A percentile compares a stretch with the other conserved stretches of the same genome.
These are phyloP conservation scores for Nomada fucata DNA, from an alignment of 2,888 invertebrate species.

Conservation along the genomic window DNA sequence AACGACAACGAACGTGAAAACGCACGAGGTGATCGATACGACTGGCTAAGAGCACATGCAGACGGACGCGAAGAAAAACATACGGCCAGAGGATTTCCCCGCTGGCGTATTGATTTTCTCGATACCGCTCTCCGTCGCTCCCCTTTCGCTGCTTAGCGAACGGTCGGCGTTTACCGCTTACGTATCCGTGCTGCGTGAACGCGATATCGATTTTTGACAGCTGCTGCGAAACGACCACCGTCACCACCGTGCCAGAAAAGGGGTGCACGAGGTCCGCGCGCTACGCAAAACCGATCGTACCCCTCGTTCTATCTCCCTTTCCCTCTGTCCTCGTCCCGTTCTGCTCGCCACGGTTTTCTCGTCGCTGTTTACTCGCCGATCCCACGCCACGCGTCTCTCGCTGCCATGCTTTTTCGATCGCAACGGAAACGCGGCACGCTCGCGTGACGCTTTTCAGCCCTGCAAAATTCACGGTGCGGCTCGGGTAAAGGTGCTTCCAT, in stretches of 20 bases:
- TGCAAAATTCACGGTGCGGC: neutral
- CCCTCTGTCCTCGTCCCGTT: neutral
- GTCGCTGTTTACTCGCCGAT: constrained; percentile 36
- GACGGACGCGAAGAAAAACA: constrained; percentile 63
- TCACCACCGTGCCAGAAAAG: constrained; percentile 37
- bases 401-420: constrained; percentile 27
- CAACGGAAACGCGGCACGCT: constrained; percentile 9
- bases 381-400: constrained; percentile 42
- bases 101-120: constrained; percentile 78
- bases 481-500: neutral
- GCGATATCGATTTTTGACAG: constrained; percentile 83
- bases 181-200: constrained; percentile 64
- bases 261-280: constrained; percentile 62
- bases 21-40: constrained; percentile 58
- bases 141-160: constrained; percentile 58
- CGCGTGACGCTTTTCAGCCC: constrained; percentile 21
- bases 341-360: constrained; percentile 9
- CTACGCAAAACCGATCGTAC: constrained; percentile 27
- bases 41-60: constrained; percentile 53
- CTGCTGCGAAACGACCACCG: constrained; percentile 73
- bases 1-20: constrained; percentile 37
- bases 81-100: constrained; percentile 68
- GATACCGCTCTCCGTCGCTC: constrained; percentile 50
- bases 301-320: neutral
- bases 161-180: constrained; percentile 43